Evolutionary conservation across 2,888 invertebrate genomes (phyloP).

Genomic region (Sesia apiformis): DNA sequence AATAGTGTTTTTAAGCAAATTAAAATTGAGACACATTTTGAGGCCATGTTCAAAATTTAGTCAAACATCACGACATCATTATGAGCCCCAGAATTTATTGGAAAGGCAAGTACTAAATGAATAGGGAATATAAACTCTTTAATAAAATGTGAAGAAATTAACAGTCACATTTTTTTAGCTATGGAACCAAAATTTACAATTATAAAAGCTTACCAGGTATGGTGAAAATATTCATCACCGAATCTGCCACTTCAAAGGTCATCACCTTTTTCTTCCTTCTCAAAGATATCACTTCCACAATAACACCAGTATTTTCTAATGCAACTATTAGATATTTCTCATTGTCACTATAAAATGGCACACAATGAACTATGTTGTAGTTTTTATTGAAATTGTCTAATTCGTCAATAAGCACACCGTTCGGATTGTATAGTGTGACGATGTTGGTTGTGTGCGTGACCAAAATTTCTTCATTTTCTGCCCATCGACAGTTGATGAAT

Average conservation of each 20-base stretch:
- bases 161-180: too few species aligned
- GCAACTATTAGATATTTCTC: constrained; percentile 48
- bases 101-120: too few species aligned
- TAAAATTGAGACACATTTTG: too few species aligned
- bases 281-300: constrained; percentile 42
- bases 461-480: constrained; percentile 40
- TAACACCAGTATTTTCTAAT: constrained; percentile 21
- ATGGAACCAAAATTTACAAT: too few species aligned
- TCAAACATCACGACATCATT: too few species aligned
- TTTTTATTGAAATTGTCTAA: constrained; percentile 43
- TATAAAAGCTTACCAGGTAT: constrained; percentile 60
- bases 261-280: constrained; percentile 41
- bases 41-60: too few species aligned
- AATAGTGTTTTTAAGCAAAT: too few species aligned
- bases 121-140: too few species aligned
- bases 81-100: too few species aligned
- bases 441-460: constrained; percentile 50
- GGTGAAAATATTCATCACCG: constrained; percentile 40
- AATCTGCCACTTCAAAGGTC: constrained; percentile 40
- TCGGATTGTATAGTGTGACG: constrained; percentile 45
- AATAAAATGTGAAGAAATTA: too few species aligned
- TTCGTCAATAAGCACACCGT: constrained; percentile 31
- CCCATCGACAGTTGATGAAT: constrained; percentile 54
- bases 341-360: constrained; percentile 50
- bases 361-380: constrained; percentile 36